phyloP scores from a whole-genome alignment of 2,113 vertebrate genomes.

The Boulengeromyrus knoepffleri region DNA sequence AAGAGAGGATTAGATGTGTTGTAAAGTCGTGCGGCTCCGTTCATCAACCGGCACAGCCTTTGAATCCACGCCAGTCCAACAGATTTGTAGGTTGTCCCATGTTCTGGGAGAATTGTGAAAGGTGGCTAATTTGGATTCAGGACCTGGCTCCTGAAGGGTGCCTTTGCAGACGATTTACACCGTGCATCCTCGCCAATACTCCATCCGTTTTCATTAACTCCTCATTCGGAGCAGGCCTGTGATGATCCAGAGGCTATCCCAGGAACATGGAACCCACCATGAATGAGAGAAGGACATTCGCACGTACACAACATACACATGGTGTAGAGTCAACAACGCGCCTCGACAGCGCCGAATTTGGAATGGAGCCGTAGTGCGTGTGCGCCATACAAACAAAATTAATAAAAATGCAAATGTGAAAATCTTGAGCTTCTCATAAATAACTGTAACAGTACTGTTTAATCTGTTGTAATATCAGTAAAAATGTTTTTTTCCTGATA shows the following conservation, averaged over 20 bases:
- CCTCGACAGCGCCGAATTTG: not conserved
- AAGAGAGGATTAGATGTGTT: not conserved
- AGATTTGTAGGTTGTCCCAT: not conserved
- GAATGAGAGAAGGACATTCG: not conserved
- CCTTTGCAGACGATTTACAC: not conserved
- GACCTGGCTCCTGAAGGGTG: not conserved
- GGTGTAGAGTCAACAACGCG: not conserved
- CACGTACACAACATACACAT: not conserved
- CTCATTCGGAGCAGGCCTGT: not conserved
- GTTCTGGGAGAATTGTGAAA: not conserved
- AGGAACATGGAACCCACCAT: not conserved
- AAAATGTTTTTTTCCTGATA: not conserved
- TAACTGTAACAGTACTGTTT: not conserved
- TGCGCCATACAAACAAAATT: not conserved
- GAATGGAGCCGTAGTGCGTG: not conserved
- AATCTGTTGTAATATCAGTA: not conserved
- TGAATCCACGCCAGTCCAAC: not conserved
- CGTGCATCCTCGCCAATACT: not conserved
- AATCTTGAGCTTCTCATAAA: not conserved
- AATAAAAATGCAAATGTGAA: not conserved
- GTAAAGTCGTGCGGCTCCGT: not conserved
- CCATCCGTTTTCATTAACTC: not conserved
- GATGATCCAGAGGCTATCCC: not conserved
- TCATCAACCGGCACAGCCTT: not conserved
- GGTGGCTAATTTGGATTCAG: not conserved